Evolutionary conservation across 1,140 invertebrate species (phyloP).

Genomic region (Neodiprion fabricii): DNA sequence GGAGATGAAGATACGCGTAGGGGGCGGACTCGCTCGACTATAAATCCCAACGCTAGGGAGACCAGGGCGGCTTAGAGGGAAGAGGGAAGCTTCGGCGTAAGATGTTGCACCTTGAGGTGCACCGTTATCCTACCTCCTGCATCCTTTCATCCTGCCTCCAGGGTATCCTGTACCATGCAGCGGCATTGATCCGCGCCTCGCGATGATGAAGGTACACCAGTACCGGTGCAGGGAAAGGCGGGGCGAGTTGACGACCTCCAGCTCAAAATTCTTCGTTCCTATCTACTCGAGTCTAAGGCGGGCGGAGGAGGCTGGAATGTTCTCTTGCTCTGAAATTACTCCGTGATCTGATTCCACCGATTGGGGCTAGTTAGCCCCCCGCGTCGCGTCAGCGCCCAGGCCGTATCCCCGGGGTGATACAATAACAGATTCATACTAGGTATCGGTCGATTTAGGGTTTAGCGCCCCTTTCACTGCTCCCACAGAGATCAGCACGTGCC

Average conservation of each 20-base stretch:
- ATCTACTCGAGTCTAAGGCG: too few relatives aligned
- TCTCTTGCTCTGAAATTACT: background rate
- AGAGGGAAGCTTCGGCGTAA: background rate
- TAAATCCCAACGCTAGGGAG: constrained; percentile 7
- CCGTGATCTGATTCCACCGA: background rate
- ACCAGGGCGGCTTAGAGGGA: background rate
- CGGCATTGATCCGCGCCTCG: too few relatives aligned
- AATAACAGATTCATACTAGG: constrained; percentile 4
- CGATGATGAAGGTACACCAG: too few relatives aligned
- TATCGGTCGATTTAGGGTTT: constrained; percentile 7
- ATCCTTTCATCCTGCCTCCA: background rate
- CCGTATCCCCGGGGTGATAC: background rate
- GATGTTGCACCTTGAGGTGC: constrained; percentile 1
- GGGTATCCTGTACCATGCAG: too few relatives aligned
- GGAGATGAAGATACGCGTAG: constrained; percentile 1
- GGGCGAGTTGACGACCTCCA: too few relatives aligned
- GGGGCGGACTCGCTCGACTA: background rate
- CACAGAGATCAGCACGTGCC: constrained; percentile 6
- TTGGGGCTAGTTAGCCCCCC: background rate
- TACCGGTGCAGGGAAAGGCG: too few relatives aligned
- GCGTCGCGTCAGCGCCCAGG: background rate
- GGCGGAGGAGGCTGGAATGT: background rate
- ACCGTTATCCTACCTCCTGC: background rate
- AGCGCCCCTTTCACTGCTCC: constrained; percentile 6
- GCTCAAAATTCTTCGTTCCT: too few relatives aligned